Conservation (phyloP, 2,888 invertebrate genomes). For the Eremobia ochroleuca region DNA sequence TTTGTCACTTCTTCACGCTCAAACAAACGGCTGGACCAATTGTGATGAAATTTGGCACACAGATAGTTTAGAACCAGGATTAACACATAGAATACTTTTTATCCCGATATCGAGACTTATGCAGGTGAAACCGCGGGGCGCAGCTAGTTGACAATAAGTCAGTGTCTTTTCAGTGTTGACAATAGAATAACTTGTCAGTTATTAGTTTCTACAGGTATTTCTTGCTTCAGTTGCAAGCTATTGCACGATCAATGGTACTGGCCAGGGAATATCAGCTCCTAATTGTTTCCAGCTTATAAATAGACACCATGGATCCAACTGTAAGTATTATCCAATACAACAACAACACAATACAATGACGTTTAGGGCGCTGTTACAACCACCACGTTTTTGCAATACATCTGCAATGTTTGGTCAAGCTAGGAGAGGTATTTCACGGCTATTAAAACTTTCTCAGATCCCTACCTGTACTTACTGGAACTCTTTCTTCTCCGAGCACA, state of each 20-base stretch:
- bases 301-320: background rate
- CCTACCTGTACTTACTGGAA: too few species aligned
- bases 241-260: background rate
- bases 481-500: too few species aligned
- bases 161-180: slow-evolving; percentile 1
- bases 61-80: too few species aligned
- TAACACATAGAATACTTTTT: too few species aligned
- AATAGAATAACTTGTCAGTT: background rate
- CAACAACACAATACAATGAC: background rate
- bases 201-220: background rate
- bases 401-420: background rate
- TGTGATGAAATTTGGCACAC: too few species aligned
- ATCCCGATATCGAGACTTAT: too few species aligned
- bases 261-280: background rate
- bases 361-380: background rate
- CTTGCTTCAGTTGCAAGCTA: background rate
- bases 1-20: too few species aligned
- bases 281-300: background rate
- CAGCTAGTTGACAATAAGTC: too few species aligned
- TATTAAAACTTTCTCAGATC: too few species aligned
- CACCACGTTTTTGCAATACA: background rate
- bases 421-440: too few species aligned
- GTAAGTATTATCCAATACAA: slow-evolving; percentile 3
- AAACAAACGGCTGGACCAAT: too few species aligned
- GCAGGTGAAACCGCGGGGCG: too few species aligned